phyloP scores from a whole-genome alignment of 2,888 invertebrate species.

The Papilio protenor region DNA sequence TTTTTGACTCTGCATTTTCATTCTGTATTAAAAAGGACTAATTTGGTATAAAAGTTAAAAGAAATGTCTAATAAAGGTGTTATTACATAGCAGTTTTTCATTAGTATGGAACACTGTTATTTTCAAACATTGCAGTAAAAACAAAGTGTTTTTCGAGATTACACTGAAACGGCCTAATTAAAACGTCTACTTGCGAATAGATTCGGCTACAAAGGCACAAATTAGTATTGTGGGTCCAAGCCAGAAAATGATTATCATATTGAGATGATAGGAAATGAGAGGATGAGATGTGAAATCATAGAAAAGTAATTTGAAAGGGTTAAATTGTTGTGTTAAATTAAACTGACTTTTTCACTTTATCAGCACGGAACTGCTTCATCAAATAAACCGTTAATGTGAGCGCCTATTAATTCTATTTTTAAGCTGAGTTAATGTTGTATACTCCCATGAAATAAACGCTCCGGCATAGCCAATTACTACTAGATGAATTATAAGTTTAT shows the following conservation, averaged over 20 bases:
- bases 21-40: background rate
- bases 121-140: constrained; percentile 1
- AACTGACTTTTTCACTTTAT: background rate
- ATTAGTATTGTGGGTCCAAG: background rate
- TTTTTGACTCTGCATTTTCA: background rate
- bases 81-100: background rate
- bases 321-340: background rate
- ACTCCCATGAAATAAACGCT: constrained; percentile 1
- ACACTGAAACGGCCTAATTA: constrained; percentile 7
- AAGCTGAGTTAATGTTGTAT: constrained; percentile 8
- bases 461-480: background rate
- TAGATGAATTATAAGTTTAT: constrained; percentile 10
- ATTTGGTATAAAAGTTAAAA: background rate
- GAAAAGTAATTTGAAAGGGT: background rate
- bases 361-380: background rate
- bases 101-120: background rate
- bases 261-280: background rate
- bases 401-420: constrained; percentile 10
- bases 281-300: background rate
- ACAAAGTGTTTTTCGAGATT: constrained; percentile 2
- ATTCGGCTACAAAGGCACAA: background rate
- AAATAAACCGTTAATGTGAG: constrained; percentile 14
- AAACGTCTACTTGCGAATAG: background rate
- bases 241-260: background rate
- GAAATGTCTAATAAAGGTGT: background rate